Conservation (phyloP, 53 echinoderm and acorn worm species). For the Glandiceps talaboti region DNA sequence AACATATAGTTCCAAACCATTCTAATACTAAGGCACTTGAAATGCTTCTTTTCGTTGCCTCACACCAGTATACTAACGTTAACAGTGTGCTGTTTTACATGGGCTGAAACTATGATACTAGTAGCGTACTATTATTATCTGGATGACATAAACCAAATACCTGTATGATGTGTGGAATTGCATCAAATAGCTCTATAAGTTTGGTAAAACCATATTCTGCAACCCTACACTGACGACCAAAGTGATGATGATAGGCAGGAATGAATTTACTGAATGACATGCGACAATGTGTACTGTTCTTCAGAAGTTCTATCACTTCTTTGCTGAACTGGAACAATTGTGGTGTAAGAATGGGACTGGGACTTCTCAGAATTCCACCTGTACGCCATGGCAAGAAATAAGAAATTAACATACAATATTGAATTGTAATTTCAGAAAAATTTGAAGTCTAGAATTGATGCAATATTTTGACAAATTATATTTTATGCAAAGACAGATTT, state of each 20-base stretch:
- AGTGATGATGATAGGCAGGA: constrained; percentile 91
- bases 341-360: constrained; percentile 66
- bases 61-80: too few species aligned
- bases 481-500: too few species aligned
- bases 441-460: too few species aligned
- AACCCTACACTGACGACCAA: constrained; percentile 90
- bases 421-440: too few species aligned
- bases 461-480: too few species aligned
- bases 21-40: too few species aligned
- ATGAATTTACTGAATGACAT: constrained; percentile 85
- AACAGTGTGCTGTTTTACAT: not conserved
- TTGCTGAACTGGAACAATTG: constrained; percentile 86
- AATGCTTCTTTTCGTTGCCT: too few species aligned
- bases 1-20: too few species aligned
- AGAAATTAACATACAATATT: too few species aligned
- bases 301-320: constrained; percentile 86
- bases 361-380: constrained; percentile 11
- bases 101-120: too few species aligned
- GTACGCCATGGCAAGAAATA: not conserved
- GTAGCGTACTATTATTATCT: too few species aligned
- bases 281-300: constrained; percentile 60
- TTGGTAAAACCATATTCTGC: constrained; percentile 96
- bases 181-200: constrained; percentile 83
- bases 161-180: constrained; percentile 82
- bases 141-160: too few species aligned